These are phyloP conservation scores for Scaptomyza cyrtandrae DNA, from an alignment of 2,888 invertebrate species.

Conservation along the genomic window DNA sequence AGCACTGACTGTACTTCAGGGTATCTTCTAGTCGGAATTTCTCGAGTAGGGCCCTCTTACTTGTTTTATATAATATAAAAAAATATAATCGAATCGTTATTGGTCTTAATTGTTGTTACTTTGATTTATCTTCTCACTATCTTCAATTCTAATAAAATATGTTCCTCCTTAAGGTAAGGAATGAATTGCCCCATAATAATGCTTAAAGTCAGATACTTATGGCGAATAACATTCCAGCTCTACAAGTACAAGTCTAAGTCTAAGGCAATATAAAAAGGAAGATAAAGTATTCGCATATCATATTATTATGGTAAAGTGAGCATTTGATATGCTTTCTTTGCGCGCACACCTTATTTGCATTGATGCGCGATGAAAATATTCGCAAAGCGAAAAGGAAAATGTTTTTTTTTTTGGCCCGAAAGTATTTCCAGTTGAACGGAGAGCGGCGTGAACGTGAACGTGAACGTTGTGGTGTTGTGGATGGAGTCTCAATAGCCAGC, in stretches of 20 bases:
- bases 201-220: conserved; percentile 1
- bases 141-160: neutral
- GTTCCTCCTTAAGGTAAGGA: neutral
- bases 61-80: too few relatives aligned
- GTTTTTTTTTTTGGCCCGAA: conserved; percentile 37
- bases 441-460: conserved; percentile 44
- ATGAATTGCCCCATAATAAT: conserved; percentile 5
- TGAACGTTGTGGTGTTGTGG: conserved; percentile 8
- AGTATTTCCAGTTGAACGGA: conserved; percentile 74
- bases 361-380: conserved; percentile 63
- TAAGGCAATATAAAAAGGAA: conserved; percentile 7
- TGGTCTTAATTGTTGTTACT: neutral
- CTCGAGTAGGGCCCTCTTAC: too few relatives aligned
- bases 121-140: neutral
- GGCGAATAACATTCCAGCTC: conserved; percentile 4
- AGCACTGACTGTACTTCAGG: too few relatives aligned
- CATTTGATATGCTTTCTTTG: conserved; percentile 47
- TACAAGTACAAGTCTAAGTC: conserved; percentile 2
- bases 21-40: too few relatives aligned
- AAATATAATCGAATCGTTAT: neutral
- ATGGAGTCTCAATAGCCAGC: conserved; percentile 44
- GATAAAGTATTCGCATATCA: conserved; percentile 65
- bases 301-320: conserved; percentile 46
- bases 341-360: conserved; percentile 70
- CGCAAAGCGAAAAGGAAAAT: conserved; percentile 24